phyloP scores from a whole-genome alignment of 2,113 vertebrate genomes.

The Laticauda colubrina region DNA sequence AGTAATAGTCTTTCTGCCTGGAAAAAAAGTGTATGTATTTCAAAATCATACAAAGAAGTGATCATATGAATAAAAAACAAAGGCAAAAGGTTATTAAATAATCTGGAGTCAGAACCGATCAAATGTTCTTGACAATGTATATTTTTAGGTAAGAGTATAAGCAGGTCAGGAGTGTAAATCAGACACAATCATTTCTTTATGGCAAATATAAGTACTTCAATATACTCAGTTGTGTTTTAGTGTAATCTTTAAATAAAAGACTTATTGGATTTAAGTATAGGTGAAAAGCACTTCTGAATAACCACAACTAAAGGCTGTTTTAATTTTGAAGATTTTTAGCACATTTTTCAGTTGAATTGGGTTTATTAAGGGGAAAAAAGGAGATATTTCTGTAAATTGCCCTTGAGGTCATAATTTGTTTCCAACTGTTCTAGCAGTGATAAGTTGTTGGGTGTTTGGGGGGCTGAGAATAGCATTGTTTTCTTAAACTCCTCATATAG shows the following conservation, averaged over 20 bases:
- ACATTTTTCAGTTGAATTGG: too few relatives aligned
- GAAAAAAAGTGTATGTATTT: not conserved
- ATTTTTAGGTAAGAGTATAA: not conserved
- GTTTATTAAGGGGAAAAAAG: not conserved
- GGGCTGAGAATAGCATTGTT: not conserved
- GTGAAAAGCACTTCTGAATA: not conserved
- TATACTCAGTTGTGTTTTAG: not conserved
- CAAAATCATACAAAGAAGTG: not conserved
- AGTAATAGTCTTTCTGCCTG: not conserved
- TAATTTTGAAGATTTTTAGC: not conserved
- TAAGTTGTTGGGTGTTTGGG: not conserved
- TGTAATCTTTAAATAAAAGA: not conserved
- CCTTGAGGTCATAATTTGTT: not conserved
- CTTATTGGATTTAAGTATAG: not conserved
- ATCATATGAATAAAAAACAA: not conserved
- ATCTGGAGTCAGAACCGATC: not conserved
- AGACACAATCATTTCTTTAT: not conserved
- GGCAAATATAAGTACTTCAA: not conserved
- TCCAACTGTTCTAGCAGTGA: not conserved
- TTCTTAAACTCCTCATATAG: not conserved
- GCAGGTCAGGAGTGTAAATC: not conserved
- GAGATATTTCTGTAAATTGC: not conserved
- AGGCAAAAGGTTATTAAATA: not conserved
- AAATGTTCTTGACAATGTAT: not conserved
- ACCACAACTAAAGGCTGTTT: not conserved